A percentile compares a stretch with the other conserved stretches of the same genome.
Evolutionary conservation across 2,888 invertebrate genomes (phyloP).

Genomic region (Cynaeus angustus): DNA sequence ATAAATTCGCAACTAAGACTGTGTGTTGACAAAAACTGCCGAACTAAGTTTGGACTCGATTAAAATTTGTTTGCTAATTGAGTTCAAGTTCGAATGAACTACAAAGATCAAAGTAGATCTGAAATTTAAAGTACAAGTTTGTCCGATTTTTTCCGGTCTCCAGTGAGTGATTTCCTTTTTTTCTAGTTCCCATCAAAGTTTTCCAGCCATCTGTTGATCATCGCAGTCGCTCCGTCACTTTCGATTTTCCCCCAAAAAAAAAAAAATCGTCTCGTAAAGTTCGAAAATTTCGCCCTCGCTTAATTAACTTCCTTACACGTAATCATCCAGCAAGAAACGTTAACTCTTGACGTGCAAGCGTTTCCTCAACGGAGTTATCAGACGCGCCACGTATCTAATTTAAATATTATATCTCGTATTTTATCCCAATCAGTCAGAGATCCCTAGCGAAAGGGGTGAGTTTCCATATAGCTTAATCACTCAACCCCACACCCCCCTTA

Average conservation of each 20-base stretch:
- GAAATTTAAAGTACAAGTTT: no score
- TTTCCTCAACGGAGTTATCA: constrained; percentile 40
- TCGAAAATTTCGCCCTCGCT: constrained; percentile 14
- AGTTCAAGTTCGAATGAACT: no score
- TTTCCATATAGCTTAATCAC: constrained; percentile 77
- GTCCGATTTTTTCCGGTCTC: no score
- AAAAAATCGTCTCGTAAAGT: constrained; percentile 5
- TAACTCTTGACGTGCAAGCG: constrained; percentile 40
- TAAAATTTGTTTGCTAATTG: no score
- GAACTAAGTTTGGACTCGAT: no score
- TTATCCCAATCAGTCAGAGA: constrained; percentile 71
- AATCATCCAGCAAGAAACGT: constrained; percentile 36
- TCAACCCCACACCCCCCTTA: constrained; percentile 65
- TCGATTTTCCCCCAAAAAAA: no score
- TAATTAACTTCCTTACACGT: constrained; percentile 42
- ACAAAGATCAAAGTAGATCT: no score
- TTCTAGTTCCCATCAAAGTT: no score
- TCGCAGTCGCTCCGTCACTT: no score
- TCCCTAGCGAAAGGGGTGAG: constrained; percentile 72
- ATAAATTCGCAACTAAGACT: no score
- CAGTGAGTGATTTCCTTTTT: no score
- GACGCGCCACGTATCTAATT: constrained; percentile 66
- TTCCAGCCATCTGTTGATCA: not conserved
- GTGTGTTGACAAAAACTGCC: no score
- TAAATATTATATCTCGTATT: constrained; percentile 72